Evolutionary conservation across 2,888 invertebrate genomes (phyloP), one percentile per base, ranked within the genome.

Genomic region (Cepaea hortensis): DNA sequence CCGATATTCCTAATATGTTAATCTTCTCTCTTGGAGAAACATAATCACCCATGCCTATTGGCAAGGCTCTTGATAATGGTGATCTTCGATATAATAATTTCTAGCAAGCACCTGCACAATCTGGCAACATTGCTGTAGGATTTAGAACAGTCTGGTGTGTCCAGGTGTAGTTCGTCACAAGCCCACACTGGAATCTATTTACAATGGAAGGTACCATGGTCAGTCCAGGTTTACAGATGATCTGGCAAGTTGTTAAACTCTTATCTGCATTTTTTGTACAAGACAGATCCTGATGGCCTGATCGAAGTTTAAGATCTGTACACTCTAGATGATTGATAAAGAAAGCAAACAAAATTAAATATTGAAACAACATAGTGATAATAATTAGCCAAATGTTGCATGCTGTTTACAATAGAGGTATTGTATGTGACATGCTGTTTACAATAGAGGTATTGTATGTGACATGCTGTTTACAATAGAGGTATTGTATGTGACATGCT

Each of bases 111-210:
- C 75, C 75, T 75, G 61, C 23, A 61, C 79, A 79, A 3, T 55
- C 79, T 35, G 79, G 79, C 79, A 79, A 61, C n/a, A 79, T 61
- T 6, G n/a, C 79, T 46, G 61, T 79, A 61, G 79, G 79, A 79
- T 79, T 79, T 9, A n/a, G n/a, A 23, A 23, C 79, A 23, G 61
- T 79, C 79, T 79, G 79, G 61, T 79, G 79, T 61, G 61, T 61
- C 79, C 79, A 79, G 9, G 79, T 79, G 79, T 79, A 79, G 61
- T 79, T 79, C 15, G 79, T 79, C 79, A 79, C 3, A 1, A 9
- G 23, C n/a, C 79, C 79, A 79, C 79, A 79, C 18, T 61, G 61
- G 61, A 79, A 79, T 23, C 18, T 61, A 18, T 79, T 79, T 7
- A 61, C 23, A 15, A 55, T 15, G n/a, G 55, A 55, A 61, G 79